Conservation (phyloP, 2,888 invertebrate genomes). For the Caenorhabditis sp. region DNA sequence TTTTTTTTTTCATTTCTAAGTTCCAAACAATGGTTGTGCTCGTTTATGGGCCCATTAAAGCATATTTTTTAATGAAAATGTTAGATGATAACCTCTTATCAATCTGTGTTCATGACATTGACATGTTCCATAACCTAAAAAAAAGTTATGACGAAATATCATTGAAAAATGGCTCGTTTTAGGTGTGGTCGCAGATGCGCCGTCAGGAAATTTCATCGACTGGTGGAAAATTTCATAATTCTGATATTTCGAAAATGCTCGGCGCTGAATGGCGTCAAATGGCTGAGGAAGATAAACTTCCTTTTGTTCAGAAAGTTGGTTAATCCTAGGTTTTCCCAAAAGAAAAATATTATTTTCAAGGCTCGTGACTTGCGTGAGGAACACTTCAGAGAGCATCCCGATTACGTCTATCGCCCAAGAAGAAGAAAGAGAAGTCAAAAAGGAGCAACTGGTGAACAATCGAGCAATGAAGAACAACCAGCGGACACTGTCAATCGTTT, state of each 20-base stretch:
- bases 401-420: conserved; percentile 52
- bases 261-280: conserved; percentile 49
- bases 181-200: conserved; percentile 55
- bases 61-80: background rate
- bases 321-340: background rate
- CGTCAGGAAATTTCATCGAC: conserved; percentile 45
- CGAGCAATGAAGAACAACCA: background rate
- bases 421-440: conserved; percentile 32
- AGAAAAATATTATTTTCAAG: conserved; percentile 18
- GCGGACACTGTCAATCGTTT: background rate
- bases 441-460: background rate
- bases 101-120: background rate
- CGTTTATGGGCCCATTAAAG: background rate
- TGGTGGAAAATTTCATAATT: conserved; percentile 44
- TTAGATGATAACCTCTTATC: background rate
- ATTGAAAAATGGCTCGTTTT: too few relatives aligned
- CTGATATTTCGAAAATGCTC: conserved; percentile 46
- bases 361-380: conserved; percentile 50
- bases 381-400: conserved; percentile 45
- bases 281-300: conserved; percentile 40
- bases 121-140: background rate
- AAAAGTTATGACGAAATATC: too few relatives aligned
- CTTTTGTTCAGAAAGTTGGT: conserved; percentile 45
- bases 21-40: background rate
- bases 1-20: background rate